Evolutionary conservation across 2,888 invertebrate species (phyloP).

Genomic region (Ophion obscuratus): DNA sequence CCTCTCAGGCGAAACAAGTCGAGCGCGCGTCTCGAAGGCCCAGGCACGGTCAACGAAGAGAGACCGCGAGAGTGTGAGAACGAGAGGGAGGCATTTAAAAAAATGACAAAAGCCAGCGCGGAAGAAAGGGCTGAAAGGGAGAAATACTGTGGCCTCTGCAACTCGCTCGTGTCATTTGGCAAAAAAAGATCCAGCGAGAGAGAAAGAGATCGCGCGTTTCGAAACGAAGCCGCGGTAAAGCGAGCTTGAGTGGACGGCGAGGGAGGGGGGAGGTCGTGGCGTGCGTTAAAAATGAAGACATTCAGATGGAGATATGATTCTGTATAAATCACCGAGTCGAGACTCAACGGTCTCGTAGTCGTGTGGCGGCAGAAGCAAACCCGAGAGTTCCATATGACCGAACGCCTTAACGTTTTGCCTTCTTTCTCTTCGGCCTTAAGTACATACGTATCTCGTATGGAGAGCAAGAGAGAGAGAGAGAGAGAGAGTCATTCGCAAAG

Average conservation of each 20-base stretch:
- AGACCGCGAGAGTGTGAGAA: slow-evolving; percentile 31
- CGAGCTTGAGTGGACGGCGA: slow-evolving; percentile 1
- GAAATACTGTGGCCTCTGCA: slow-evolving; percentile 37
- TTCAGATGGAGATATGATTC: slow-evolving; percentile 83
- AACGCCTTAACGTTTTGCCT: slow-evolving; percentile 59
- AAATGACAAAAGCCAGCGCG: slow-evolving; percentile 47
- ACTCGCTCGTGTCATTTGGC: slow-evolving; percentile 46
- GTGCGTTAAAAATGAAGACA: slow-evolving; percentile 83
- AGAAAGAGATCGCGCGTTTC: slow-evolving; percentile 50
- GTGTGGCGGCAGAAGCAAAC: slow-evolving; percentile 54
- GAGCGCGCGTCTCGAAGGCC: slow-evolving; percentile 40
- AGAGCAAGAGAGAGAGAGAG: slow-evolving; percentile 18
- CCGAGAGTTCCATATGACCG: slow-evolving; percentile 63
- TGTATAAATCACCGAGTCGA: slow-evolving; percentile 80
- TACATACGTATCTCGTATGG: background rate
- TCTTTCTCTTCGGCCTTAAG: slow-evolving; percentile 44
- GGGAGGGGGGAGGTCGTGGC: slow-evolving; percentile 69
- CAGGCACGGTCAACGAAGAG: slow-evolving; percentile 20
- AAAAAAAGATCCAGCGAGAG: slow-evolving; percentile 22
- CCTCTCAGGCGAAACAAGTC: slow-evolving; percentile 30
- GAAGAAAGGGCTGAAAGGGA: slow-evolving; percentile 34
- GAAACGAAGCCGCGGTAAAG: slow-evolving; percentile 61
- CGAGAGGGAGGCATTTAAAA: slow-evolving; percentile 16
- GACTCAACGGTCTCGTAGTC: slow-evolving; percentile 63
- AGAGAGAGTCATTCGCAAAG: slow-evolving; percentile 45